Evolutionary conservation across 2,888 invertebrate genomes (phyloP).

Genomic region (Zaprionus bogoriensis): DNA sequence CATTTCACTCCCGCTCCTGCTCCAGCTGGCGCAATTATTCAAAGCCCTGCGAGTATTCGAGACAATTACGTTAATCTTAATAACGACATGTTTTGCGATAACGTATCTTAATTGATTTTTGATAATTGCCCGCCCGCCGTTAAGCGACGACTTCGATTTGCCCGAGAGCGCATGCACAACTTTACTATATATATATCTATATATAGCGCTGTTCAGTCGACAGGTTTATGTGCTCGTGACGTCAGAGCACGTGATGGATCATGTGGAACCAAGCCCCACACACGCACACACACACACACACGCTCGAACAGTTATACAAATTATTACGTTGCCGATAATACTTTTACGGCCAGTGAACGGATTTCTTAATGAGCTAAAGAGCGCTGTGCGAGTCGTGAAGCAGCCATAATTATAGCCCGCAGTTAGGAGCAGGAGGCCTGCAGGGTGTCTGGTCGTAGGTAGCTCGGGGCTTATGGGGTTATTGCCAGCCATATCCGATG

Average conservation of each 20-base stretch:
- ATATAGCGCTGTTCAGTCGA: conserved; percentile 3
- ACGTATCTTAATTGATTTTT: conserved; percentile 73
- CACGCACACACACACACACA: conserved; percentile 4
- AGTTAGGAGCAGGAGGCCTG: conserved; percentile 11
- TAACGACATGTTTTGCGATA: conserved; percentile 60
- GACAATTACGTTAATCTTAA: conserved; percentile 68
- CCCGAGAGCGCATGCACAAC: conserved; percentile 26
- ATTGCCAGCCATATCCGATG: conserved; percentile 25
- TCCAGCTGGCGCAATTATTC: conserved; percentile 39
- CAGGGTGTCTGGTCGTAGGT: conserved; percentile 1
- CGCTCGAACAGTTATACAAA: conserved; percentile 32
- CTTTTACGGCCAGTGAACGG: conserved; percentile 60
- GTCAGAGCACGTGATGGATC: conserved; percentile 79
- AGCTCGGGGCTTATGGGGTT: conserved; percentile 26
- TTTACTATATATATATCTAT: no score
- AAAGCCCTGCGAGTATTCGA: conserved; percentile 36
- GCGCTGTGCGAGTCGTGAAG: not conserved
- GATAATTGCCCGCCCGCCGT: conserved; percentile 56
- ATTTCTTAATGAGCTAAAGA: conserved; percentile 69
- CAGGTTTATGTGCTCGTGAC: conserved; percentile 48
- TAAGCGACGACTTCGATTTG: conserved; percentile 41
- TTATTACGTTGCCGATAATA: conserved; percentile 68
- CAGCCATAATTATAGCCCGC: conserved; percentile 39
- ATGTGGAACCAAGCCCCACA: conserved; percentile 47
- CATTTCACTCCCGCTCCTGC: not conserved